These are phyloP conservation scores for Pungitius pungitius DNA, from an alignment of 2,113 vertebrate species.

Conservation along the genomic window DNA sequence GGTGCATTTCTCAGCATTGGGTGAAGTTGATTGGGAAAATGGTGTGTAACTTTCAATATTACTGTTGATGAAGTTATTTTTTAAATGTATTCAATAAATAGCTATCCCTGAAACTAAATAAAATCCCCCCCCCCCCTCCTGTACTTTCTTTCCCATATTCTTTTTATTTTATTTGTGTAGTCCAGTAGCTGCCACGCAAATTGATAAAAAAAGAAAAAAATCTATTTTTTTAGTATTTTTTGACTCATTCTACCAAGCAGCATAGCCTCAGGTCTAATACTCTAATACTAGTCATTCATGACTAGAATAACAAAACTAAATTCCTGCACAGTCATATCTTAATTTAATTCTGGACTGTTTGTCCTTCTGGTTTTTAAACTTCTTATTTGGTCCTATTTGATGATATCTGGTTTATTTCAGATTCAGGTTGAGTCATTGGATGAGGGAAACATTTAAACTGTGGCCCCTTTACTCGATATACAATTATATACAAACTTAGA, in stretches of 20 bases:
- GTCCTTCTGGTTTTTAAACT: not conserved
- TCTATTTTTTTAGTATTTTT: too few relatives aligned
- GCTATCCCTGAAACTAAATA: not conserved
- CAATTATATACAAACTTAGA: too few relatives aligned
- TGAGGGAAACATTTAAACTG: not conserved
- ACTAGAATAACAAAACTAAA: not conserved
- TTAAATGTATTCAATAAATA: not conserved
- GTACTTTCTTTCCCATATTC: not conserved
- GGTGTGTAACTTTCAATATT: not conserved
- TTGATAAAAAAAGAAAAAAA: slow-evolving; percentile 15
- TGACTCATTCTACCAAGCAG: not conserved
- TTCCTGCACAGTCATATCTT: not conserved
- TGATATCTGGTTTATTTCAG: not conserved
- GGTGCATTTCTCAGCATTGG: not conserved
- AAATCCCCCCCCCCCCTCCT: not conserved
- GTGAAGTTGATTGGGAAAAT: not conserved
- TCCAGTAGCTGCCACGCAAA: not conserved
- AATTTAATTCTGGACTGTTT: not conserved
- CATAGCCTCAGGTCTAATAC: not conserved
- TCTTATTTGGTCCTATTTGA: not conserved
- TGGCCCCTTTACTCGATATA: not conserved
- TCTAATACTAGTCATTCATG: not conserved
- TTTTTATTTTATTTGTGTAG: slow-evolving; percentile 24
- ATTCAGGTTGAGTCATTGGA: slow-evolving; percentile 3
- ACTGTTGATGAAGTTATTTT: not conserved